Evolutionary conservation across 2,113 vertebrate species (phyloP).

Genomic region (Grallaria varia): DNA sequence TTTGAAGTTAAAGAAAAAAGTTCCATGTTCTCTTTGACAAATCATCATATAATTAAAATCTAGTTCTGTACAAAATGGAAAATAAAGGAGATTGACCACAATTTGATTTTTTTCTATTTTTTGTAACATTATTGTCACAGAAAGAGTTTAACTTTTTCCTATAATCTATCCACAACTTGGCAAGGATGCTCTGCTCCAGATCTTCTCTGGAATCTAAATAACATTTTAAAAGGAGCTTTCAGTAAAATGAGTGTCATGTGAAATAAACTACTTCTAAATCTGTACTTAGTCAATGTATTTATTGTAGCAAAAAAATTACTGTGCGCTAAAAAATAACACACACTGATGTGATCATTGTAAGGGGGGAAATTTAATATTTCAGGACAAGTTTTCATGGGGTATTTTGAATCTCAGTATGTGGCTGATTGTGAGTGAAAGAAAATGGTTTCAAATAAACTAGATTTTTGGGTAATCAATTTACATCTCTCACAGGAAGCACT

Average conservation of each 20-base stretch:
- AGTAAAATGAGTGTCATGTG: background rate
- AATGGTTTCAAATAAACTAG: background rate
- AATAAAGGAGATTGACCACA: background rate
- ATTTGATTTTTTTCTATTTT: background rate
- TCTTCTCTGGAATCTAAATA: background rate
- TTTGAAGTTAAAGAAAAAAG: background rate
- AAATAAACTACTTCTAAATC: background rate
- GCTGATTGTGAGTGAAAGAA: background rate
- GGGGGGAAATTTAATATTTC: background rate
- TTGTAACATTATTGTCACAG: background rate
- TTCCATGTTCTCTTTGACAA: background rate
- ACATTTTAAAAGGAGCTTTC: background rate
- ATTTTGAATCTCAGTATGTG: background rate
- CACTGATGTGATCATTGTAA: background rate
- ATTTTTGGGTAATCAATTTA: background rate
- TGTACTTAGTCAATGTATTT: background rate
- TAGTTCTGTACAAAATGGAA: background rate
- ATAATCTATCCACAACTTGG: background rate
- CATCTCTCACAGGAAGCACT: rapidly evolving
- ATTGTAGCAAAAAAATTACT: background rate
- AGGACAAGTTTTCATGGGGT: background rate
- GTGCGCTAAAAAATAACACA: background rate
- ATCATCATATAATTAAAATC: background rate
- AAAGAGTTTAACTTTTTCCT: background rate
- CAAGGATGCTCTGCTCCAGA: background rate